Evolutionary conservation across 2,888 invertebrate genomes (phyloP).

Genomic region (Coremacera marginata): DNA sequence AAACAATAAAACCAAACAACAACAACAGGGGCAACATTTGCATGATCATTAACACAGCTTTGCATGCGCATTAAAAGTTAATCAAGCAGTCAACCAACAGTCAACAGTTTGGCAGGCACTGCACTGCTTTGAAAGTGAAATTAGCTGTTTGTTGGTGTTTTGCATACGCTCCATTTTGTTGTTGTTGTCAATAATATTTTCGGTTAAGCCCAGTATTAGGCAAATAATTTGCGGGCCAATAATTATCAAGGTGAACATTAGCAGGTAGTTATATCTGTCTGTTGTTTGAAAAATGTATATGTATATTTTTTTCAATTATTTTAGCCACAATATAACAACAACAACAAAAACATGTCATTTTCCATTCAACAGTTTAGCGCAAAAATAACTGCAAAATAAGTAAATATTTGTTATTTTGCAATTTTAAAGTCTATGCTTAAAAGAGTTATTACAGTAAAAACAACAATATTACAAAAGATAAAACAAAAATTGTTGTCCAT

Average conservation of each 20-base stretch:
- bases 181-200: neutral
- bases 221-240: conserved; percentile 7
- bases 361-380: too few relatives aligned
- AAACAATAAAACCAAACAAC: neutral
- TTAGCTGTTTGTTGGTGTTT: neutral
- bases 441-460: neutral
- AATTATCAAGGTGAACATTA: conserved; percentile 12
- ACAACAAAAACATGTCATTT: too few relatives aligned
- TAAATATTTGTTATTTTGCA: too few relatives aligned
- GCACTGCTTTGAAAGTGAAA: conserved; percentile 6
- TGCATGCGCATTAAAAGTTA: conserved; percentile 9
- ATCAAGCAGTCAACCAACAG: neutral
- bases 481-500: too few relatives aligned
- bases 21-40: conserved; percentile 1
- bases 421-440: neutral
- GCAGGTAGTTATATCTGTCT: neutral
- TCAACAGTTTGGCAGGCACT: neutral
- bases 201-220: neutral
- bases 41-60: conserved; percentile 16
- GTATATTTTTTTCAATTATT: too few relatives aligned
- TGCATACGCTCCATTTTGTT: neutral
- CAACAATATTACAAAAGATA: too few relatives aligned
- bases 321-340: too few relatives aligned
- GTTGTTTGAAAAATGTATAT: too few relatives aligned
- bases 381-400: too few relatives aligned